Evolutionary conservation across 2,888 invertebrate species (phyloP).

Genomic region (Cremastinae sp.): DNA sequence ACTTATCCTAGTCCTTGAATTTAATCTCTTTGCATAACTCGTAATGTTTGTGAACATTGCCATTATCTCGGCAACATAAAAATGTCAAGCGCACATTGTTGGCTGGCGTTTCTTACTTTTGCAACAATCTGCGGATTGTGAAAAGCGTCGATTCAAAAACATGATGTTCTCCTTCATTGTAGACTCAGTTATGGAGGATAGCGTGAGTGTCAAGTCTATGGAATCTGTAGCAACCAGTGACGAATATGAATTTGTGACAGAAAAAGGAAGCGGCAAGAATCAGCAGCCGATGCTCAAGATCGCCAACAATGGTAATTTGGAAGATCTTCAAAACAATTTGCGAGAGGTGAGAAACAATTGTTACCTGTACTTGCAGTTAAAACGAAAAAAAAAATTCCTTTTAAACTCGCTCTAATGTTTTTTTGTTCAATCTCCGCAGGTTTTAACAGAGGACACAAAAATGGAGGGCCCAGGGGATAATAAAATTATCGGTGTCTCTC

Average conservation of each 20-base stretch:
- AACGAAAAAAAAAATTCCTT: not conserved
- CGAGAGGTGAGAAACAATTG: conserved; percentile 82
- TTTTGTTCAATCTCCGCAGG: conserved; percentile 64
- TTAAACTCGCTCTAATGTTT: not conserved
- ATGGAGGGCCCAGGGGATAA: conserved; percentile 74
- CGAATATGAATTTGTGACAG: conserved; percentile 86
- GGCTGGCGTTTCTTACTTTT: not conserved
- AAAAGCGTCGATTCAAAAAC: not conserved
- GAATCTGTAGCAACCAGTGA: conserved; percentile 87
- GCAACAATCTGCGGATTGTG: not conserved
- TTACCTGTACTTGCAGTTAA: too few relatives aligned
- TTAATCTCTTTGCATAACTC: conserved; percentile 24
- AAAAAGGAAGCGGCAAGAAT: conserved; percentile 79
- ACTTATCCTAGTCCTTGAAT: not conserved
- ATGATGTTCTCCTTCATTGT: conserved; percentile 41
- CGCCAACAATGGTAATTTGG: conserved; percentile 85
- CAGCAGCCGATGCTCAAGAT: conserved; percentile 83
- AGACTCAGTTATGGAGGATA: conserved; percentile 84
- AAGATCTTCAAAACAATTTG: conserved; percentile 84
- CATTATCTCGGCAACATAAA: conserved; percentile 11
- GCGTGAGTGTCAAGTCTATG: conserved; percentile 85
- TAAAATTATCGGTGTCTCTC: conserved; percentile 70
- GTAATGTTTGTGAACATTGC: conserved; percentile 45
- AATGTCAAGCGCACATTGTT: not conserved
- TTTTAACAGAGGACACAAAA: conserved; percentile 77